Percentiles rank a stretch among this genome's conserved stretches.
phyloP scores from a whole-genome alignment of 2,113 vertebrate species.

The Dasyurus viverrinus region DNA sequence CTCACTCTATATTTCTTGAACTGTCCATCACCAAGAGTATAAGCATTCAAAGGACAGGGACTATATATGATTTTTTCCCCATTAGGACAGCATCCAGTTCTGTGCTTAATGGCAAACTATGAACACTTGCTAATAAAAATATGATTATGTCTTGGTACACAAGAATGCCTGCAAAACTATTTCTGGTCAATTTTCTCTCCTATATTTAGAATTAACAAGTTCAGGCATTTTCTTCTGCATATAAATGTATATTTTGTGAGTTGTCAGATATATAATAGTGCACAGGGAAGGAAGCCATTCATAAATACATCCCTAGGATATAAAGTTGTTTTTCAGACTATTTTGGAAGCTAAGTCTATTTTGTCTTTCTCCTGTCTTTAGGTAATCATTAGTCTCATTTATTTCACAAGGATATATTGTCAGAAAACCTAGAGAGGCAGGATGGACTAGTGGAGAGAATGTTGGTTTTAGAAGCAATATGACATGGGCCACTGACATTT shows the following conservation, averaged over 20 bases:
- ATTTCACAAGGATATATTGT: neutral
- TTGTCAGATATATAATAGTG: neutral
- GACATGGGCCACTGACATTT: neutral
- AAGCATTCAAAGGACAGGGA: neutral
- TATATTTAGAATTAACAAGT: neutral
- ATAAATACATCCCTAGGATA: neutral
- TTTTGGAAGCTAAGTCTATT: neutral
- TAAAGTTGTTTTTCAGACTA: neutral
- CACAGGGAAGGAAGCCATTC: neutral
- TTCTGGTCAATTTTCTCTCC: neutral
- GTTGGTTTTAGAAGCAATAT: neutral
- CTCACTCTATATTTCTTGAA: neutral
- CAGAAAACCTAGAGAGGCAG: neutral
- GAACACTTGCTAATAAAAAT: neutral
- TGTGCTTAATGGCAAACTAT: neutral
- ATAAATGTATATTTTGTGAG: neutral
- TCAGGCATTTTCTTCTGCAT: neutral
- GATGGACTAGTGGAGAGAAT: neutral
- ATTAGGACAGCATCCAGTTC: neutral
- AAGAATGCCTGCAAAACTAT: neutral
- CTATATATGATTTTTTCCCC: neutral
- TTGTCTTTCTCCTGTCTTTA: neutral
- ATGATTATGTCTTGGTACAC: neutral
- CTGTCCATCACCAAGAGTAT: neutral
- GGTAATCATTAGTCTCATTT: neutral